Base-by-base conservation (phyloP, 2,888 invertebrate species). In the Dyspetes luteomarginatus region DNA sequence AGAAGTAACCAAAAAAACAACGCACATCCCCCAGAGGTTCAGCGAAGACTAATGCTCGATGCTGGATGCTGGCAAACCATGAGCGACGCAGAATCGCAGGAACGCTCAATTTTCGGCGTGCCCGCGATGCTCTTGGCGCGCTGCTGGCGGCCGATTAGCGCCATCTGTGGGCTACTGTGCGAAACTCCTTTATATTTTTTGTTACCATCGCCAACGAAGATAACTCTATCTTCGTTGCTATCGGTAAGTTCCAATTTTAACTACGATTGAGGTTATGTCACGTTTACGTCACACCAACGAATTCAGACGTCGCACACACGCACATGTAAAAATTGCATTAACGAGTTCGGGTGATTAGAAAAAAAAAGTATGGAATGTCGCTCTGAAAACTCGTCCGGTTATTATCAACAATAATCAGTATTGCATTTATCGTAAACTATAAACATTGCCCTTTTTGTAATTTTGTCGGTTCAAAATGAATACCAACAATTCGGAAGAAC, bases 251-350 rank as follows among this genome's bases (percentile, higher is more conserved):
- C 7, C 2, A 0, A 5, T n/a, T 19, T 22, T 30, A 12, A 1
- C 15, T 30, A n/a, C 30, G 50, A 12, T 30, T 12, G 56, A 56
- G 68, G 68, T 69, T 69, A 69, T 69, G 68, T 56, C 26, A 30
- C 17, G 19, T 17, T 69, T 5, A 28, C 41, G 56, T 45, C 19
- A 55, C 9, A n/a, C n/a, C n/a, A n/a, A n/a, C n/a, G n/a, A n/a
- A n/a, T n/a, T n/a, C n/a, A n/a, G n/a, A n/a, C n/a, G n/a, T n/a
- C n/a, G n/a, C n/a, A 43, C 55, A 56, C 26, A 41, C 68, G 68
- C 43, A 56, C 68, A 68, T 12, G 67, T 68, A 55, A 17, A 17
- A 5, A 17, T 9, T 5, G 26, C 26, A 24, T 17, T 12, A 0
- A 24, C 12, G 41, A 24, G 17, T 7, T 24, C 0, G 50, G 5